Percentiles rank a stretch among this genome's conserved stretches.
Conservation (phyloP, 2,113 vertebrate genomes). For the Pao palembangensis region DNA sequence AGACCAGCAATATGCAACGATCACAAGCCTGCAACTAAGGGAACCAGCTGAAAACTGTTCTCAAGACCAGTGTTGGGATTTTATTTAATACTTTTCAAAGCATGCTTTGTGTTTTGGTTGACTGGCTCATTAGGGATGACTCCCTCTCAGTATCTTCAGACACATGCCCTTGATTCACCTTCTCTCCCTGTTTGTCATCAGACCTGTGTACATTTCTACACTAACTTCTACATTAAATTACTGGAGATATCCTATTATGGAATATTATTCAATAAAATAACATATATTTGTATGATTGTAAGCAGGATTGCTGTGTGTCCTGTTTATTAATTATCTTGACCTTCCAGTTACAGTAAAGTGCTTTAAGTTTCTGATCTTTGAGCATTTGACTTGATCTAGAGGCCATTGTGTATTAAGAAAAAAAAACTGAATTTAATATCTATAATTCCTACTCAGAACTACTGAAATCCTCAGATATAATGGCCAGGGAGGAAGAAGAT, state of each 20-base stretch:
- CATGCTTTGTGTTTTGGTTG: constrained; percentile 64
- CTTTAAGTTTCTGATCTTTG: too few species aligned
- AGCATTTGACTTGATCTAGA: too few species aligned
- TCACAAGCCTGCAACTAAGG: constrained; percentile 50
- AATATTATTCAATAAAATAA: constrained; percentile 77
- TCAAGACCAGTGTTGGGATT: constrained; percentile 33
- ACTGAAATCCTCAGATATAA: too few species aligned
- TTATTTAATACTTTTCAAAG: constrained; percentile 42
- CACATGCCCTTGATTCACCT: constrained; percentile 56
- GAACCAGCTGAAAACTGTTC: constrained; percentile 47
- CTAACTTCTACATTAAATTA: constrained; percentile 59
- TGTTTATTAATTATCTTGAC: too few species aligned
- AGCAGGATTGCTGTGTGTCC: constrained; percentile 10
- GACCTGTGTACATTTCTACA: constrained; percentile 71
- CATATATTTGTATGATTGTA: constrained; percentile 82
- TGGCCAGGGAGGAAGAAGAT: too few species aligned
- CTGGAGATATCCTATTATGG: constrained; percentile 66
- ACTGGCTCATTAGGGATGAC: constrained; percentile 47
- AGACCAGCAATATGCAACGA: constrained; percentile 66
- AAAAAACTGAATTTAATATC: too few species aligned
- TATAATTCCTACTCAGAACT: too few species aligned
- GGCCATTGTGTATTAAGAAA: too few species aligned
- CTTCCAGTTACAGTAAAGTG: too few species aligned
- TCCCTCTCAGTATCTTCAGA: constrained; percentile 55
- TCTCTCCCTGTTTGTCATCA: constrained; percentile 57